phyloP scores from a whole-genome alignment of 2,113 vertebrate species.

The Bufo gargarizans region DNA sequence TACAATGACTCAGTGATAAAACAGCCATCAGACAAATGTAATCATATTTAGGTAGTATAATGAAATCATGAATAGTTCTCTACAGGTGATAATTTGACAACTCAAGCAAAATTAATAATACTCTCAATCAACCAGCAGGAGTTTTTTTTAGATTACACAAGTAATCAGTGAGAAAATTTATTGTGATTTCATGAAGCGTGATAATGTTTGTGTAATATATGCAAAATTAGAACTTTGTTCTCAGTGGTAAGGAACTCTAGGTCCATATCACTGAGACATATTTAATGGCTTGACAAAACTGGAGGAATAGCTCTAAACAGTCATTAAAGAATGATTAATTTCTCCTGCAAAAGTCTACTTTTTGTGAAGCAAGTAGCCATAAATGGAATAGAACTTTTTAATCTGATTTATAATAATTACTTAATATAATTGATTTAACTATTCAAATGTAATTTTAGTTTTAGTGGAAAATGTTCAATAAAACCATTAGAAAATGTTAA shows the following conservation, averaged over 20 bases:
- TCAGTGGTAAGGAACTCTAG: conserved; percentile 78
- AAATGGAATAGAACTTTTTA: conserved; percentile 34
- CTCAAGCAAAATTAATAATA: conserved; percentile 82
- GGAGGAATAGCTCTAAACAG: conserved; percentile 74
- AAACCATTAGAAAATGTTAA: not conserved
- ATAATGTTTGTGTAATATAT: conserved; percentile 81
- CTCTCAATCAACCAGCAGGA: conserved; percentile 80
- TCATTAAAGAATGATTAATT: conserved; percentile 75
- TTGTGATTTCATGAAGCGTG: conserved; percentile 75
- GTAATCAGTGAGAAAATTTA: conserved; percentile 83
- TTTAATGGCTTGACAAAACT: conserved; percentile 79
- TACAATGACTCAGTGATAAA: conserved; percentile 57
- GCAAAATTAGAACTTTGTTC: conserved; percentile 83
- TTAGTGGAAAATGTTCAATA: conserved; percentile 10
- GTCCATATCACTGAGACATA: conserved; percentile 79
- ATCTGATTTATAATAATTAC: conserved; percentile 52
- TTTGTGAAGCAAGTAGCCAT: conserved; percentile 48
- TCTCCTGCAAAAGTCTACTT: conserved; percentile 62
- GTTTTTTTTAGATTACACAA: conserved; percentile 73
- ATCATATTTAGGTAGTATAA: conserved; percentile 59
- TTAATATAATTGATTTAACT: conserved; percentile 48
- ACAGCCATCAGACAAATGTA: conserved; percentile 55
- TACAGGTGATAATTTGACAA: conserved; percentile 83
- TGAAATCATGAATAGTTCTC: conserved; percentile 74
- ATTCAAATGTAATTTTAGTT: conserved; percentile 19